These are phyloP conservation scores for Goniozus legneri DNA, from an alignment of 1,140 invertebrate genomes.

Conservation along the genomic window DNA sequence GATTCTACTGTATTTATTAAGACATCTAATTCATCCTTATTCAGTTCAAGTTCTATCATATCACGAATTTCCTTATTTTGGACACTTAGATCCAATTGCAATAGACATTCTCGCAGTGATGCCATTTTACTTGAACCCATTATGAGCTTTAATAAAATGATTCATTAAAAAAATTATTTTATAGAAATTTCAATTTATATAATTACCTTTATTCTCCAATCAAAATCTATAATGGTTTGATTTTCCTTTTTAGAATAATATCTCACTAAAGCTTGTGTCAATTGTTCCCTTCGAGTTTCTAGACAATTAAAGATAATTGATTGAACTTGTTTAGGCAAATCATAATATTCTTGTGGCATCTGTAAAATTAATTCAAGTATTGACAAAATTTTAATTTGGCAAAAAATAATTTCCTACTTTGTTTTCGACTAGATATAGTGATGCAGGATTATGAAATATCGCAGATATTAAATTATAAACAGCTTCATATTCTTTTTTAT, in stretches of 20 bases:
- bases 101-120: conserved; percentile 37
- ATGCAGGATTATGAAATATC: conserved; percentile 32
- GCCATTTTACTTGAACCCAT: conserved; percentile 48
- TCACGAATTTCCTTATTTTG: conserved; percentile 26
- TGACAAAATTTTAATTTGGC: not conserved
- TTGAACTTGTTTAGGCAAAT: conserved; percentile 36
- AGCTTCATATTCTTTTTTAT: conserved; percentile 31
- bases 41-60: conserved; percentile 37
- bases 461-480: conserved; percentile 28
- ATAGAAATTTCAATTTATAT: not conserved
- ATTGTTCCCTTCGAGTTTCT: conserved; percentile 31
- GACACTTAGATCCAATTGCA: conserved; percentile 39
- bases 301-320: conserved; percentile 33
- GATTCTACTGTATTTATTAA: conserved; percentile 39
- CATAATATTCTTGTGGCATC: conserved; percentile 42
- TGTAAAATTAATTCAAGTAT: conserved; percentile 10
- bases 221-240: conserved; percentile 40
- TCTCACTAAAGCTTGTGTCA: conserved; percentile 30
- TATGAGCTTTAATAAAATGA: conserved; percentile 32
- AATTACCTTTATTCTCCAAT: conserved; percentile 43
- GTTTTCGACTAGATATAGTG: conserved; percentile 34
- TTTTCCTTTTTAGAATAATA: conserved; percentile 28
- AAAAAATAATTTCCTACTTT: conserved; percentile 24
- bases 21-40: conserved; percentile 38
- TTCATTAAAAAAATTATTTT: conserved; percentile 1